Evolutionary conservation across 2,113 vertebrate genomes (phyloP), one percentile per base, ranked within the genome.

Genomic region (Oenanthe melanoleuca): DNA sequence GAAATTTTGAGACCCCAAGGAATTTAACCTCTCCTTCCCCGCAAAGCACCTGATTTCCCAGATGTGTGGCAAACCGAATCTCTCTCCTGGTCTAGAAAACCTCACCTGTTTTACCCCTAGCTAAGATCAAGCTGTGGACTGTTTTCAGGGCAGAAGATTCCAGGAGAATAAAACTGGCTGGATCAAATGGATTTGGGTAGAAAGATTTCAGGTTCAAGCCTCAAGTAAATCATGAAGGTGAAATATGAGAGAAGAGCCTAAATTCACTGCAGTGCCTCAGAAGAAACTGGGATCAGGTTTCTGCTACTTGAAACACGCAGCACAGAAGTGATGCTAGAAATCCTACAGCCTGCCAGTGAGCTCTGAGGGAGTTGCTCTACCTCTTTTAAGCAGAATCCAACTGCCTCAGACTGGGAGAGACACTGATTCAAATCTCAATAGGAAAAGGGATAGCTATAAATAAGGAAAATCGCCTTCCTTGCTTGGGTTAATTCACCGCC

Each of bases 401-500:
- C 40, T 70, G 70, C 64, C 53, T 38, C 82, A 90, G 73, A 71
- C 56, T 86, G 71, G 42, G 82, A 80, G 14, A 7, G 77, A 88
- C 56, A 80, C 61, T 6, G 59, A 89, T 64, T 71, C 91, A 74
- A 67, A 96, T 44, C 24, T 95, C 84, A 40, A 16, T 31, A 94
- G 89, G 87, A 90, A 93, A 91, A 80, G 55, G 90, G 86, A 95
- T 64, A 95, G 59, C 82, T 88, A 74, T 88, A 83, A 78, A 88
- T 37, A 60, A 88, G 63, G 8, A 86, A 86, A 92, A 78, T 11
- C 2, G 12, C 84, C 78, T 95, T 83, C 67, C 15, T 33, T 82
- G 14, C 19, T 45, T 55, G 92, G 73, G 64, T 77, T 80, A 45
- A 70, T 13, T 33, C 80, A 64, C 67, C 16, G 1, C 61, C 71